Base-by-base conservation (phyloP, 2,113 vertebrate species). In the Chitala chitala region DNA sequence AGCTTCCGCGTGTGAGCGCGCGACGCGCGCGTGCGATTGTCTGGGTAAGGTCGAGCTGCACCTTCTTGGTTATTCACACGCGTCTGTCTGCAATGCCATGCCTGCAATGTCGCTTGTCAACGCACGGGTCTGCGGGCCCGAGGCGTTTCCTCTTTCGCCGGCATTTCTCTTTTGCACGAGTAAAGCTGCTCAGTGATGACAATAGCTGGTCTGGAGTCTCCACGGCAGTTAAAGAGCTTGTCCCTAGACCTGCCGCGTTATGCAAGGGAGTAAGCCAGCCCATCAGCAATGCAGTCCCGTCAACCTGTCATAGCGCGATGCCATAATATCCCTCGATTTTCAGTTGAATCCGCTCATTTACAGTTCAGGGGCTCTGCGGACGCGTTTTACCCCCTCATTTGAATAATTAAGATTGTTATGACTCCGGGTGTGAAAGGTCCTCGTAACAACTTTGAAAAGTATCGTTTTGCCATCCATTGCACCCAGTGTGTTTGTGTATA, bases 231-330 rank as follows among this genome's bases (percentile, higher is more conserved):
- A 15, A 20, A 63, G 33, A 29, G 33, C 59, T 20, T 17, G n/a
- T 31, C 26, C 56, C 26, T 26, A 36, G 56, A 59, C 12, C 15
- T 13, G 56, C n/a, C 17, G 59, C 59, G 5, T 17, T 6, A 10
- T 59, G 56, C 56, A 13, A 15, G 13, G 56, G 12, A 15, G 26
- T 31, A 15, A 31, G 56, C 17, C 59, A 20, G 59, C 51, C 51
- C 51, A 12, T 54, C 51, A 17, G 51, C 59, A 63, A 63, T 63
- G 59, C 59, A n/a, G 59, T 63, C 31, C 59, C 59, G 59, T 9
- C 58, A 61, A 33, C 31, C 58, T 61, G 29, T 61, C 59, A 63
- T 63, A 20, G 59, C 59, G 59, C 2, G 59, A 7, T n/a, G 59
- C 7, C 59, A 36, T 63, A 63, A 63, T 33, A 2, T 33, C 38